Evolutionary conservation across 2,113 vertebrate genomes (phyloP).

Genomic region (Chroicocephalus ridibundus): DNA sequence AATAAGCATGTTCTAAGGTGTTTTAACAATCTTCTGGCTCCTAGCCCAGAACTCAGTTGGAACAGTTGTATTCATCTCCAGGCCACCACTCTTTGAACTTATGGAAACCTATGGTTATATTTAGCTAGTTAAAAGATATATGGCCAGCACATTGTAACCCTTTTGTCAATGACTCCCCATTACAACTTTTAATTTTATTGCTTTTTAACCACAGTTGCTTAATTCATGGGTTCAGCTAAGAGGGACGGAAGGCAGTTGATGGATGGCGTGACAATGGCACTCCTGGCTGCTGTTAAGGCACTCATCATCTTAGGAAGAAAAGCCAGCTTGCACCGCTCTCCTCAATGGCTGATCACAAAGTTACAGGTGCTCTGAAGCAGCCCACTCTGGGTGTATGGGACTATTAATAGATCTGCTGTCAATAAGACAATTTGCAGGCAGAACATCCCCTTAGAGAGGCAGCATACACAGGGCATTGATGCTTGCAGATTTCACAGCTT

Average conservation of each 20-base stretch:
- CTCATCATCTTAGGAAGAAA: background rate
- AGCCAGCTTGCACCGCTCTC: background rate
- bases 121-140: constrained; percentile 69
- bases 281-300: constrained; percentile 16
- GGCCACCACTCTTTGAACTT: constrained; percentile 70
- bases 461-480: background rate
- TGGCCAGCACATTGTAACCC: constrained; percentile 5
- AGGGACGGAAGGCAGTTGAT: background rate
- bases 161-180: constrained; percentile 52
- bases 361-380: background rate
- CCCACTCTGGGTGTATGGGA: background rate
- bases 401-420: background rate
- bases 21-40: constrained; percentile 60
- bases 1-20: constrained; percentile 61
- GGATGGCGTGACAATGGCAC: constrained; percentile 42
- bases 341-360: background rate
- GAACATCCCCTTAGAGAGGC: background rate
- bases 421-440: background rate
- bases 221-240: constrained; percentile 45
- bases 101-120: constrained; percentile 65
- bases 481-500: background rate
- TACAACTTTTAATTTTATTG: constrained; percentile 68
- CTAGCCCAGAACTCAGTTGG: constrained; percentile 66
- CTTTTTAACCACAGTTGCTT: constrained; percentile 62
- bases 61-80: constrained; percentile 62